Base-by-base conservation (phyloP, 2,888 invertebrate species). In the Seladonia tumulorum region DNA sequence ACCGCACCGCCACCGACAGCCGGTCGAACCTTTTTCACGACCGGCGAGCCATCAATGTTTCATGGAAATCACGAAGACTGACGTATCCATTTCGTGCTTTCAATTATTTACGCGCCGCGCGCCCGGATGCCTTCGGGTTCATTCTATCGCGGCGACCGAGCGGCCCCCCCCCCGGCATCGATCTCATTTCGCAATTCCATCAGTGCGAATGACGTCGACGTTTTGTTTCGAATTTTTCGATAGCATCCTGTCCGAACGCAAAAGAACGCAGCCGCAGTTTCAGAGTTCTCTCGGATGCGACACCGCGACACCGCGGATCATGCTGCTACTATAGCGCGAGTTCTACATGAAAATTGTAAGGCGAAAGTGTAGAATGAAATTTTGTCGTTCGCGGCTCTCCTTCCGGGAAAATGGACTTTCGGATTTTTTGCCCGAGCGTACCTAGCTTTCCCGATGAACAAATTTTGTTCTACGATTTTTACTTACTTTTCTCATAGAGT, bases 61-160 rank as follows among this genome's bases (percentile, higher is more conserved):
- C 90, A 90, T 70, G 85, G 79, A 88, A 90, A 90, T 90, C 90
- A 86, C 89, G 81, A 45, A 78, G 86, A 82, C 83, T 86, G 90
- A 89, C 86, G 89, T 85, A 90, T 90, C 90, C 90, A 90, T 90
- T 89, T 81, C 87, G 84, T 60, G 83, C 77, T 35, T 81, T 90
- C 86, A 86, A 90, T 90, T 90, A 90, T 90, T 90, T 89, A 90
- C 81, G 81, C 63, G 72, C 25, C 25, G 12, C 45, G 45, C 76
- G 72, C 80, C 53, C 18, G 80, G 76, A 78, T 42, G 68, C 66
- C 73, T 76, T 29, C 49, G 78, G 68, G 76, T 81, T 80, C 88
- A 83, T 87, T 81, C 77, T 66, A 70, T 45, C 66, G 60, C 47
- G 72, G n/a, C 10, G n/a, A n/a, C n/a, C n/a, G n/a, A n/a, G n/a